Conservation (phyloP, 2,888 invertebrate genomes). For the Amblyjoppa proteus region DNA sequence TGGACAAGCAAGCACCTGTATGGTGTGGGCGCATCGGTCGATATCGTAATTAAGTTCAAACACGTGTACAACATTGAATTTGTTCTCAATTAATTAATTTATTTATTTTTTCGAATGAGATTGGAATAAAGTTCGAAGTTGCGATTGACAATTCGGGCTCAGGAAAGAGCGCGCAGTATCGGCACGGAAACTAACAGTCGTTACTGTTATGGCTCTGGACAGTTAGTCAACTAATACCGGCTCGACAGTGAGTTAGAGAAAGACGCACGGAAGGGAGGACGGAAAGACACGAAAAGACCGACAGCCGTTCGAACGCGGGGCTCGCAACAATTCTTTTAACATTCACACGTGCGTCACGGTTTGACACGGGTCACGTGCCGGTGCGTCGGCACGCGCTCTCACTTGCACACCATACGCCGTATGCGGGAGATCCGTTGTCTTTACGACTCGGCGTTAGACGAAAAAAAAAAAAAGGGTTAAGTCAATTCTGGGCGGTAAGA, state of each 20-base stretch:
- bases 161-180: constrained; percentile 51
- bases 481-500: constrained; percentile 32
- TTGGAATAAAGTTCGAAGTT: constrained; percentile 12
- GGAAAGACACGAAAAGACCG: constrained; percentile 34
- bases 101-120: neutral
- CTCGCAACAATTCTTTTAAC: constrained; percentile 50
- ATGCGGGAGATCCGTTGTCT: constrained; percentile 26
- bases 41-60: neutral
- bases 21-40: constrained; percentile 1
- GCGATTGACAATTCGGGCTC: neutral
- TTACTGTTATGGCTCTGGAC: constrained; percentile 72
- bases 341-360: constrained; percentile 65
- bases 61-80: neutral
- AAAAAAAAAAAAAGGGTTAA: constrained; percentile 54
- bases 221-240: constrained; percentile 66
- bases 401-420: constrained; percentile 68
- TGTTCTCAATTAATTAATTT: neutral
- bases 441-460: constrained; percentile 35
- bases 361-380: constrained; percentile 74
- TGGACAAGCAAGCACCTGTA: neutral
- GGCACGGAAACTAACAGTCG: constrained; percentile 66
- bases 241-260: neutral
- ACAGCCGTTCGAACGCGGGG: constrained; percentile 25
- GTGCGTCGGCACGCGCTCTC: constrained; percentile 63
- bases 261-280: constrained; percentile 21